Evolutionary conservation across 2,888 invertebrate species (phyloP), one percentile per base, ranked within the genome.

Genomic region (Yponomeuta sedellus): DNA sequence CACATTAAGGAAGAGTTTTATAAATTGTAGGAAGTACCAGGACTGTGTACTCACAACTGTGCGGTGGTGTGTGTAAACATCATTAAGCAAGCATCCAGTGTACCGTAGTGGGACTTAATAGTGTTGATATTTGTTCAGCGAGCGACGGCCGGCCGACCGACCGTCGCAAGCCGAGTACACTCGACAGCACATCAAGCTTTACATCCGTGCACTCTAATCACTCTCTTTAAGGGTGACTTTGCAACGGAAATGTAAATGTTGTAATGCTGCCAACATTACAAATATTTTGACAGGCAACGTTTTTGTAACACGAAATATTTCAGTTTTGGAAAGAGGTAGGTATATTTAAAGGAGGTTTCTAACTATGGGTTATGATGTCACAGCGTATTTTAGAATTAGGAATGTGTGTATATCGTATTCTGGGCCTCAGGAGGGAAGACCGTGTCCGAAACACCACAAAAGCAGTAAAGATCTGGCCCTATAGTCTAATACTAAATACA

Each of bases 21-120:
- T n/a, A n/a, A n/a, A n/a, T n/a, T n/a, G 44, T 52, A 52, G 44
- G 44, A 52, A 52, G 44, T 52, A 52, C 44, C 12, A 52, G 3
- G 1, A 52, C 44, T 52, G 44, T 52, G 16, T 4, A 16, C 44
- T 16, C 44, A 16, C 12, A 12, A 52, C 4, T 5, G 44, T 12
- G 16, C 44, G 44, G 44, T 52, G 44, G 44, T 52, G 75, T 70
- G 77, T 75, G 80, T 76, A 87, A 87, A 88, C 82, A 87, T 86
- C 81, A 79, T 87, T 86, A 87, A 76, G 70, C 70, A 73, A 76
- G 70, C 65, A 65, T 66, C 57, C 61, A 59, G 44, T 52, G 44
- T 52, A 16, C 59, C 57, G 61, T 65, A 61, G 57, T 40, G 64
- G 63, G 40, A 62, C 59, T 52, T 62, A 12, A 65, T 61, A 61